Conservation (phyloP, 2,797 vertebrate genomes). For the Melopsittacus undulatus region DNA sequence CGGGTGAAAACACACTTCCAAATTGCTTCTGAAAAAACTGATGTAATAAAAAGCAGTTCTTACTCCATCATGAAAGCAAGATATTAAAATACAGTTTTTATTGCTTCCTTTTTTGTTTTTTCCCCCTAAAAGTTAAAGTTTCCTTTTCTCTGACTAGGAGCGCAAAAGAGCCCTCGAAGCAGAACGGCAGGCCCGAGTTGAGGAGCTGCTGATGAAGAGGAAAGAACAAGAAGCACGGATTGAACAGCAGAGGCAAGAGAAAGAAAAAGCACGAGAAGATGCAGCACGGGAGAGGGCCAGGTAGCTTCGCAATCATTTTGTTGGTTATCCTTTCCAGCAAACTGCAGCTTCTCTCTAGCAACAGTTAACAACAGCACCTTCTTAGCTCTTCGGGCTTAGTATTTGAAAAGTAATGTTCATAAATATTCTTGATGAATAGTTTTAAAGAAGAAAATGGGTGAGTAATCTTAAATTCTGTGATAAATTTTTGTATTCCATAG, state of each 20-base stretch:
- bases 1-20: neutral
- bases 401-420: neutral
- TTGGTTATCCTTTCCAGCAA: neutral
- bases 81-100: neutral
- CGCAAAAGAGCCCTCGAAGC: conserved; percentile 94
- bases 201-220: conserved; percentile 90
- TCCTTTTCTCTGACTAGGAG: conserved; percentile 78
- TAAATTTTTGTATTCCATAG: neutral
- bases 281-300: conserved; percentile 95
- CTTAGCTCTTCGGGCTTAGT: neutral
- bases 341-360: neutral
- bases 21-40: neutral
- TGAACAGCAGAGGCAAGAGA: conserved; percentile 95
- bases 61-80: neutral
- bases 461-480: neutral
- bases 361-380: neutral
- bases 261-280: conserved; percentile 94
- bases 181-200: conserved; percentile 94
- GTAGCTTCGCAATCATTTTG: conserved; percentile 55
- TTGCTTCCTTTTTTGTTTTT: neutral
- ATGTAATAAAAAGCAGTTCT: neutral
- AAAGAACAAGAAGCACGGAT: conserved; percentile 96
- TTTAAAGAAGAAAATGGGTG: neutral
- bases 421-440: neutral
- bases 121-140: neutral